phyloP scores from a whole-genome alignment of 2,888 invertebrate species.

The Horisme vitalbata region DNA sequence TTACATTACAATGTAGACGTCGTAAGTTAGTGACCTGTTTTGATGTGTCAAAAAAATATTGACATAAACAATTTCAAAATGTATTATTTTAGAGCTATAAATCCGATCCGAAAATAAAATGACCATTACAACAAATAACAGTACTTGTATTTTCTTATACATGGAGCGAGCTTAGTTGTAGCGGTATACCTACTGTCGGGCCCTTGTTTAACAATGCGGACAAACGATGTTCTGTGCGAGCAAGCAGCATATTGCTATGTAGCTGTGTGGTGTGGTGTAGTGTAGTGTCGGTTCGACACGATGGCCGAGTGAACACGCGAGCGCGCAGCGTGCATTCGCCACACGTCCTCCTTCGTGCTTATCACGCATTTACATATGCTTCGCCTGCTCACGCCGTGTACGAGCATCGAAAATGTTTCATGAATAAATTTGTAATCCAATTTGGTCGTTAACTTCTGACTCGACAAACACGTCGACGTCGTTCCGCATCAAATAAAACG shows the following conservation, averaged over 20 bases:
- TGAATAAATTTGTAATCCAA: slow-evolving; percentile 80
- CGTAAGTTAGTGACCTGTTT: no score
- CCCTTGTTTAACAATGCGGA: slow-evolving; percentile 63
- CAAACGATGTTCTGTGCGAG: slow-evolving; percentile 37
- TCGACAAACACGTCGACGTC: slow-evolving; percentile 57
- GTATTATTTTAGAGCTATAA: no score
- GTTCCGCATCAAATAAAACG: slow-evolving; percentile 56
- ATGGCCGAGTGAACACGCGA: slow-evolving; percentile 25
- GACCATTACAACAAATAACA: no score
- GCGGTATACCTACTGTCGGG: slow-evolving; percentile 37
- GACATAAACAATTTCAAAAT: no score
- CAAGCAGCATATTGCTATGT: slow-evolving; percentile 21
- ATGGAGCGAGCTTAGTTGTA: slow-evolving; percentile 6
- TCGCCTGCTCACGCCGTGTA: slow-evolving; percentile 69
- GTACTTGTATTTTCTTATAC: no score
- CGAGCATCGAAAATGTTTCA: slow-evolving; percentile 78
- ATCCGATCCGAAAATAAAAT: no score
- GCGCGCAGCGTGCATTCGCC: slow-evolving; percentile 50
- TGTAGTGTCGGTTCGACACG: slow-evolving; percentile 17
- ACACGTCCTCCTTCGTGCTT: slow-evolving; percentile 68
- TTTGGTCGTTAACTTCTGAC: slow-evolving; percentile 72
- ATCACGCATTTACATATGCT: slow-evolving; percentile 80
- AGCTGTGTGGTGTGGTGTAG: slow-evolving; percentile 8
- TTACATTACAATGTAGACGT: not conserved
- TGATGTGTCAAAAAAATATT: no score